Evolutionary conservation across 2,888 invertebrate species (phyloP).

Genomic region (Dryobota labecula): DNA sequence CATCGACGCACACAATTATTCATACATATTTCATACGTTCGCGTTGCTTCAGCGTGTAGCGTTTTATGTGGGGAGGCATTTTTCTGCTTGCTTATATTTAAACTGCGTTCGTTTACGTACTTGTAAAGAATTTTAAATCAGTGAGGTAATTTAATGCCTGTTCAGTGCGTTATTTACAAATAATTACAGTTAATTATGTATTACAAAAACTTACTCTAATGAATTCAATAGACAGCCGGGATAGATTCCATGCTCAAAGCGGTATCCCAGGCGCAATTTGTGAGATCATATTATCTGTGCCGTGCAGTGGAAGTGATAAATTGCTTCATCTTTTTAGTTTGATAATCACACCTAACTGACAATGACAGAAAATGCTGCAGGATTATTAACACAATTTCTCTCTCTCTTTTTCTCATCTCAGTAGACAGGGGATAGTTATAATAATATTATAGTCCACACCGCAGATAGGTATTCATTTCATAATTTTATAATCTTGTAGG

Average conservation of each 20-base stretch:
- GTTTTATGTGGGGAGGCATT: conserved; percentile 2
- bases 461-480: no score
- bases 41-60: conserved; percentile 7
- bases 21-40: conserved; percentile 30
- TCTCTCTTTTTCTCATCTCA: no score
- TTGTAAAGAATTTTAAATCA: neutral
- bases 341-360: no score
- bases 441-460: no score
- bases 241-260: neutral
- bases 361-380: no score
- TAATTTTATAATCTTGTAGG: no score
- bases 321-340: no score
- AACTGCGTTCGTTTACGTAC: neutral
- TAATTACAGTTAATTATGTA: neutral
- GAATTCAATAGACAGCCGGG: neutral
- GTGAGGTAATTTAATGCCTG: neutral
- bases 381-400: no score
- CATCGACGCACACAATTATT: conserved; percentile 43
- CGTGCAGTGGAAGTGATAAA: no score
- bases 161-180: neutral
- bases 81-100: conserved; percentile 3
- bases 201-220: neutral
- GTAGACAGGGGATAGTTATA: no score
- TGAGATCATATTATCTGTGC: no score
- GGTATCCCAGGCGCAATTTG: neutral